Base-by-base conservation (phyloP, 2,888 invertebrate genomes). In the Heliconius erato region DNA sequence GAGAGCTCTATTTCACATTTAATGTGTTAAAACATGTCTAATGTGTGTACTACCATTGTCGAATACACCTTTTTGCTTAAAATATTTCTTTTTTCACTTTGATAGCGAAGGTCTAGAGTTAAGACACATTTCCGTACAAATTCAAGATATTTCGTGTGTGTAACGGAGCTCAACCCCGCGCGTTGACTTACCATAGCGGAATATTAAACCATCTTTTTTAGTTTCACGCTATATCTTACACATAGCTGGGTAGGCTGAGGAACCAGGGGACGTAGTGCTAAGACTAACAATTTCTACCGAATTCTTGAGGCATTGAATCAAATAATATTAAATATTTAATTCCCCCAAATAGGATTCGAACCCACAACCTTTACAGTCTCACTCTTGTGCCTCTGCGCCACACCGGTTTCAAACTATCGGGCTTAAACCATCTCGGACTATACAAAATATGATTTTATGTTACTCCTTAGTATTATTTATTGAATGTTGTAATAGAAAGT, bases 401-500 rank as follows among this genome's bases (percentile, higher is more conserved):
- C 44, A 14, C 14, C 11, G 40, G 40, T 40, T 40, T 40, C 40
- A 9, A 7, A 59, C 59, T 1, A 59, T 23, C 23, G n/a, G 11
- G n/a, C n/a, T 63, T 4, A 11, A 54, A 63, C n/a, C 2, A 12
- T 63, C 23, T 59, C 19, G 23, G 49, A 9, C 9, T 59, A 59
- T 23, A 23, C 23, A 23, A 59, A 59, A 23, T 23, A 59, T 59
- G 23, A 11, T 59, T 59, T 59, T 59, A 59, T 59, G 59, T 59
- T 9, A 59, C 19, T 59, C 59, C 59, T 59, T 59, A 19, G 7
- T 32, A 19, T 35, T 23, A 35, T 69, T 69, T 19, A 32, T 35
- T 69, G 69, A 35, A 69, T 69, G 35, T 69, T 71, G 69, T 71
- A 40, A 71, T 63, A 63, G 63, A 63, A 63, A 63, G 63, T 71